Evolutionary conservation across 2,797 vertebrate genomes (phyloP), one percentile per base, ranked within the genome.

Genomic region (Clamator glandarius): DNA sequence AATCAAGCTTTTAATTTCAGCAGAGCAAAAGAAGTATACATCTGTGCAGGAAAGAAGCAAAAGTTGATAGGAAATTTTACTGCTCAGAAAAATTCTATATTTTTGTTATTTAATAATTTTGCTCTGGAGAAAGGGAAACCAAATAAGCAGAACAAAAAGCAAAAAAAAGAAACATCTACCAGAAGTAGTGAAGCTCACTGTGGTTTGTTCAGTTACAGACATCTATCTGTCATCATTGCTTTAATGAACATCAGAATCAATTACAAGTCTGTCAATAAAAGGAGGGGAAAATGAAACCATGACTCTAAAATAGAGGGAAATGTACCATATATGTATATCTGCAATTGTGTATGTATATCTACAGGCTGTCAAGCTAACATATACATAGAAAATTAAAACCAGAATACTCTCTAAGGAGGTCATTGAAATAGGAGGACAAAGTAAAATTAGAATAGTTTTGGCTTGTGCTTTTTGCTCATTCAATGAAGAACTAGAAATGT

Each of bases 181-280:
- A 57, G 76, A 91, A 61, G 19, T 81, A 89, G 62, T 16, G 31
- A 89, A 77, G 39, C 76, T 57, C 36, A 55, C 69, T 50, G 41
- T 86, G 89, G 33, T 35, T 93, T 95, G 80, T 89, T 93, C 73
- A 63, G 70, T 85, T 93, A 80, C 52, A 91, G 89, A 92, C 46
- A 94, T 91, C 36, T 90, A 86, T 84, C 89, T 96, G 83, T 95
- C 96, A 95, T 88, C 87, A 5, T 70, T 84, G 73, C 44, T 96
- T 89, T 96, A 94, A 92, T 84, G 89, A 93, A 85, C 52, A 63
- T 29, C 5, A 4, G 70, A 96, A 82, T 70, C 74, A 95, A 62
- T 77, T 90, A 82, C 87, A 89, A 70, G 61, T 84, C 94, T 78
- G 75, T 94, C 92, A 92, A 94, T 94, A 96, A 93, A 92, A 96